Base-by-base conservation (phyloP, 2,888 invertebrate species). In the Belgica antarctica region DNA sequence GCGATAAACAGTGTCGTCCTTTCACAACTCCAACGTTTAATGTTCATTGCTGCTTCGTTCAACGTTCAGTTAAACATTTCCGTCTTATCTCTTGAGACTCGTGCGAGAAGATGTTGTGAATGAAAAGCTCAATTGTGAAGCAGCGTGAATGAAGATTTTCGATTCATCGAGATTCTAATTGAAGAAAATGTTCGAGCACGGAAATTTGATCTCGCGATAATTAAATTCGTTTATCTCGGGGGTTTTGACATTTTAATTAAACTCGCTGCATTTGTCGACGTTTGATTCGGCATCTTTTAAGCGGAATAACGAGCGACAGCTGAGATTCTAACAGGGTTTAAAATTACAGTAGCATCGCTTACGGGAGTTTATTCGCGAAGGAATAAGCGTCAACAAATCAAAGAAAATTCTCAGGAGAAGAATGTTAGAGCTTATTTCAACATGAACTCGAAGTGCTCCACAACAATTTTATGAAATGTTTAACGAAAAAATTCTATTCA, bases 11-110 rank as follows among this genome's bases (percentile, higher is more conserved):
- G 41, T 41, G 15, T 41, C 41, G 41, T 41, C 10, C 41, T 2
- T n/a, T n/a, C 41, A n/a, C n/a, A n/a, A n/a, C n/a, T n/a, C n/a
- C n/a, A 52, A 22, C 22, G 52, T 52, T 46, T 52, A 17, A 52
- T 52, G 52, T 52, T 52, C 19, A 52, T 52, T 52, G 52, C 52
- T 52, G 17, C 12, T 22, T 3, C 52, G n/a, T 41, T 15, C 52
- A 52, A 15, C 41, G 2, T 22, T 3, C 52, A 52, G n/a, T n/a
- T n/a, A n/a, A n/a, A n/a, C 19, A 7, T 2, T 22, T 19, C 22
- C 19, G 17, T 19, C n/a, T 19, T 52, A 52, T 52, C 52, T 52
- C 52, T 8, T 52, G 52, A 52, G 52, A 52, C 19, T 52, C 22
- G 22, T 52, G 52, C 41, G 41, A n/a, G n/a, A n/a, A n/a, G n/a